Conservation (phyloP, 2,113 vertebrate species). For the Cynoglossus semilaevis region DNA sequence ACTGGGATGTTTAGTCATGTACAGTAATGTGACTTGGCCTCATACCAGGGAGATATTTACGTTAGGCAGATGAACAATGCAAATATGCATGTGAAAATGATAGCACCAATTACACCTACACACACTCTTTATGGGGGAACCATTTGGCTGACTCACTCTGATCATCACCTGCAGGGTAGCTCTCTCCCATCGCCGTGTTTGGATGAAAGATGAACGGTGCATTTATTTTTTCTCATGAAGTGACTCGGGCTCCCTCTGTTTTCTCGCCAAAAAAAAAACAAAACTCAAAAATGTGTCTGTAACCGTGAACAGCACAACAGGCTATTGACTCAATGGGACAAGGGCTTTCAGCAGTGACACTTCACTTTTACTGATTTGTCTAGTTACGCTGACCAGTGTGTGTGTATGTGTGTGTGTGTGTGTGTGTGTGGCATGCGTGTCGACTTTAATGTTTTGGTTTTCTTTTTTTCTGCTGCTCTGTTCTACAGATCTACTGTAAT, state of each 20-base stretch:
- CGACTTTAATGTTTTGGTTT: slow-evolving; percentile 28
- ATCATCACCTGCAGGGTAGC: slow-evolving; percentile 28
- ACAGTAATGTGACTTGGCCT: not conserved
- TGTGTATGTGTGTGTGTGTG: slow-evolving; percentile 51
- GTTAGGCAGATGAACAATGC: slow-evolving; percentile 36
- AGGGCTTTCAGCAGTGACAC: slow-evolving; percentile 72
- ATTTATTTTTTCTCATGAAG: slow-evolving; percentile 43
- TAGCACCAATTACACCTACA: slow-evolving; percentile 24
- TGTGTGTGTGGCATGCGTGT: slow-evolving; percentile 21
- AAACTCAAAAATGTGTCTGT: slow-evolving; percentile 40
- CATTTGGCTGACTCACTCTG: slow-evolving; percentile 43
- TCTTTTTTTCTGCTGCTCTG: slow-evolving; percentile 2
- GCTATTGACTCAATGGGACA: slow-evolving; percentile 69
- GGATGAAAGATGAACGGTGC: slow-evolving; percentile 31
- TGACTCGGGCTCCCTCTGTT: slow-evolving; percentile 30
- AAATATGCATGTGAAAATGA: slow-evolving; percentile 32
- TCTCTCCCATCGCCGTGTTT: slow-evolving; percentile 37
- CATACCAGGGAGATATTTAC: slow-evolving; percentile 44
- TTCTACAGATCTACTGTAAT: slow-evolving; percentile 49
- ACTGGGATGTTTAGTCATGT: slow-evolving; percentile 22
- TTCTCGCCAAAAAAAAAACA: slow-evolving; percentile 20
- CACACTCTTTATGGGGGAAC: slow-evolving; percentile 14
- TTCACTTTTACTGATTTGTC: slow-evolving; percentile 55
- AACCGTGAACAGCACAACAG: slow-evolving; percentile 54
- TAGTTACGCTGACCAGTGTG: slow-evolving; percentile 59